Conservation (phyloP, 2,888 invertebrate genomes). For the Timema podura region DNA sequence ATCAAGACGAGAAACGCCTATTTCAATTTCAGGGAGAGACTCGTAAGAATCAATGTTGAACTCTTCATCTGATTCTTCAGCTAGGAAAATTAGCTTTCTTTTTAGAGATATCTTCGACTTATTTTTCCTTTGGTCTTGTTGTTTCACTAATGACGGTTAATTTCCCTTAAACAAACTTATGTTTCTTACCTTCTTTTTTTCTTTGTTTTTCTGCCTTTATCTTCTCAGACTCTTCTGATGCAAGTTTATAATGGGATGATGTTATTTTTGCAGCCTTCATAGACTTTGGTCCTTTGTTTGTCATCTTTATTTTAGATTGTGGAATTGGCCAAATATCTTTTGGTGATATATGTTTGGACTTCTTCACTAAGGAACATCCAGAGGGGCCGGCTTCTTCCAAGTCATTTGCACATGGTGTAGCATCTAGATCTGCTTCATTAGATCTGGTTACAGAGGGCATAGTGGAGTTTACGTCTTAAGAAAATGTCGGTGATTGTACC, state of each 20-base stretch:
- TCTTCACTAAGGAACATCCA: not conserved
- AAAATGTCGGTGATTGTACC: not conserved
- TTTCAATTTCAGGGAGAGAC: no score
- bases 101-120: no score
- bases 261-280: not conserved
- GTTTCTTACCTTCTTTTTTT: no score
- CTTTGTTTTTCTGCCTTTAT: no score
- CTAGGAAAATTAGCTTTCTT: no score
- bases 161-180: no score
- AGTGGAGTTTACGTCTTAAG: not conserved
- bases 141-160: no score
- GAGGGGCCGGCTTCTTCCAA: conserved; percentile 3
- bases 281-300: not conserved
- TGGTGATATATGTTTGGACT: not conserved
- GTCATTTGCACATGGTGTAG: not conserved
- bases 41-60: no score
- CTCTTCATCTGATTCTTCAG: no score
- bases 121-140: no score
- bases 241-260: not conserved
- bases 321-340: conserved; percentile 1
- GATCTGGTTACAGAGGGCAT: not conserved
- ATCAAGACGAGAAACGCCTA: no score
- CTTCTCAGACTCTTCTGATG: no score
- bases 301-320: not conserved
- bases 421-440: not conserved